A percentile compares a stretch with the other conserved stretches of the same genome.
These are phyloP conservation scores for Ceuthmochares aereus DNA, from an alignment of 2,113 vertebrate species.

Conservation along the genomic window DNA sequence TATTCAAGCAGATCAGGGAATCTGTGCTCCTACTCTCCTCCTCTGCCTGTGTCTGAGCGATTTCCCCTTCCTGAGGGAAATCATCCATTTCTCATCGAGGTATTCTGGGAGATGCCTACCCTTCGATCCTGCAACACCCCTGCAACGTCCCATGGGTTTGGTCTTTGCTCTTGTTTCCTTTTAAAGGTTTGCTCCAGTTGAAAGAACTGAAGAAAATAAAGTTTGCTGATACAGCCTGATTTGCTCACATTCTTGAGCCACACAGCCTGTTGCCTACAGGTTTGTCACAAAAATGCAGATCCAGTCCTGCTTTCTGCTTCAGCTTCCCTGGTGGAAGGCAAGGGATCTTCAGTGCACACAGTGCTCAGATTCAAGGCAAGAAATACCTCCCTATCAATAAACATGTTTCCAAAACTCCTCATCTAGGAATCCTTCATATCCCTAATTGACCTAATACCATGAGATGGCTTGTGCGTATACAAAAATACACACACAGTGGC, in stretches of 20 bases:
- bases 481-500: background rate
- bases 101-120: background rate
- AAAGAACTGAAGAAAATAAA: background rate
- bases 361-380: background rate
- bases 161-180: background rate
- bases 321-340: accelerated
- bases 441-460: background rate
- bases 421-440: background rate
- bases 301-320: background rate
- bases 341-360: background rate
- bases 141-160: accelerated
- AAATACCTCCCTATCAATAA: slow-evolving; percentile 1
- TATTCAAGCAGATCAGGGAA: background rate
- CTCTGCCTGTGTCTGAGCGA: background rate
- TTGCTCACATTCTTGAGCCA: background rate
- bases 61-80: background rate
- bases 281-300: background rate
- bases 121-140: background rate
- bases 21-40: background rate
- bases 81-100: background rate
- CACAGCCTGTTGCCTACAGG: background rate
- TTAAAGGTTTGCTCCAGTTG: background rate
- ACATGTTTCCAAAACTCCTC: background rate
- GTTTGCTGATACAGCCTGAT: background rate
- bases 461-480: background rate